Conservation (phyloP, 2,113 vertebrate species). For the Anoura caudifer region DNA sequence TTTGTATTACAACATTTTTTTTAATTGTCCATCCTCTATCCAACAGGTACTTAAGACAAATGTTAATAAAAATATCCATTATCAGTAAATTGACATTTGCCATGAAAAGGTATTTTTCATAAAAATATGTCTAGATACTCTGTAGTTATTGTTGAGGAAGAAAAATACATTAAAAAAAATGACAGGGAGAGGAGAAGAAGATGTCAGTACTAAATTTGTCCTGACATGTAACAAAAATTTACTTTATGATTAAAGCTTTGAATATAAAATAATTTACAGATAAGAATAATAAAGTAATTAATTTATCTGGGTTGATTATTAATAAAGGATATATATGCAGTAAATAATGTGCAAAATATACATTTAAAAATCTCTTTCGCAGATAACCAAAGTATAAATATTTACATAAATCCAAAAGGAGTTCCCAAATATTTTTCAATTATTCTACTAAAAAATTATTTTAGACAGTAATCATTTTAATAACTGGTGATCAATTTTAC, state of each 20-base stretch:
- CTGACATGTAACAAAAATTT: not conserved
- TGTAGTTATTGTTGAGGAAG: not conserved
- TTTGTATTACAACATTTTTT: not conserved
- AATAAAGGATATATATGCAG: not conserved
- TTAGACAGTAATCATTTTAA: not conserved
- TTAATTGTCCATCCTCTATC: not conserved
- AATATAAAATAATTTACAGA: slow-evolving; percentile 14
- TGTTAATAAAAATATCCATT: slow-evolving; percentile 5
- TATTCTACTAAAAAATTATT: slow-evolving; percentile 29
- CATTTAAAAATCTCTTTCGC: not conserved
- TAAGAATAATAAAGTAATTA: not conserved
- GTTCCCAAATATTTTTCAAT: not conserved
- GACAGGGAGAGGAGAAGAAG: not conserved
- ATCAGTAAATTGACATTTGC: not conserved
- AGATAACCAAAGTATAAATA: not conserved
- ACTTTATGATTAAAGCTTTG: not conserved
- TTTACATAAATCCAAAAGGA: not conserved
- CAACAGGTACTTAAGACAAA: not conserved
- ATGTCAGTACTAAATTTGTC: not conserved
- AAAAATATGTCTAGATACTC: not conserved
- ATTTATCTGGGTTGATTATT: not conserved
- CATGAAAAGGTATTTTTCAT: not conserved
- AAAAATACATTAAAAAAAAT: not conserved
- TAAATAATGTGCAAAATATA: not conserved
- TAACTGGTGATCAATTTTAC: slow-evolving; percentile 26